A percentile compares a stretch with the other conserved stretches of the same genome.
Conservation (phyloP, 1,140 invertebrate species). For the Anthonomus grandis region DNA sequence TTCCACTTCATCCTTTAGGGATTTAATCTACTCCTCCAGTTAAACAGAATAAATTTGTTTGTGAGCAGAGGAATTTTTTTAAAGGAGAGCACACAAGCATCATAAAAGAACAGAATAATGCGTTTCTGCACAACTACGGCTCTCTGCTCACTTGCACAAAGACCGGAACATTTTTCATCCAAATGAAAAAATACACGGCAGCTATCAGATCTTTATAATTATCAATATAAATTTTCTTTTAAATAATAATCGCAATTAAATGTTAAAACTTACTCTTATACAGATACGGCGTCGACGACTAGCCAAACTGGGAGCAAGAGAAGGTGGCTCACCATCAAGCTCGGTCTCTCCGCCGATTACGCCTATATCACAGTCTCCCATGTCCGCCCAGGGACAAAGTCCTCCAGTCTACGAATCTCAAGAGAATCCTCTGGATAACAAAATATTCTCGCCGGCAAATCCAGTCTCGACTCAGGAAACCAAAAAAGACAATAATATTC, state of each 20-base stretch:
- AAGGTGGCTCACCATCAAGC: conserved; percentile 45
- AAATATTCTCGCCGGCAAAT: conserved; percentile 17
- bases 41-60: too few relatives aligned
- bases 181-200: not conserved
- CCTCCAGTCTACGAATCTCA: conserved; percentile 34
- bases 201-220: not conserved
- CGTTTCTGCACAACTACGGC: not conserved
- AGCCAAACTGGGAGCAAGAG: conserved; percentile 59
- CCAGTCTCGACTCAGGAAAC: not conserved
- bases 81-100: too few relatives aligned
- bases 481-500: conserved; percentile 15
- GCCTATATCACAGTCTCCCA: conserved; percentile 42
- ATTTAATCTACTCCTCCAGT: too few relatives aligned
- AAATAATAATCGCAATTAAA: not conserved
- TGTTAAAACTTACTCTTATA: conserved; percentile 46
- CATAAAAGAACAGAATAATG: not conserved
- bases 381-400: conserved; percentile 40
- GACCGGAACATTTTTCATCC: not conserved
- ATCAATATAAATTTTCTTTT: not conserved
- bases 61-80: too few relatives aligned
- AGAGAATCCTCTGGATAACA: conserved; percentile 25
- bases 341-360: conserved; percentile 43
- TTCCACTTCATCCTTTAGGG: too few relatives aligned
- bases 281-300: conserved; percentile 67
- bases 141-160: conserved; percentile 5